Evolutionary conservation across 2,113 vertebrate genomes (phyloP), one percentile per base, ranked within the genome.

Genomic region (Climacteris rufus): DNA sequence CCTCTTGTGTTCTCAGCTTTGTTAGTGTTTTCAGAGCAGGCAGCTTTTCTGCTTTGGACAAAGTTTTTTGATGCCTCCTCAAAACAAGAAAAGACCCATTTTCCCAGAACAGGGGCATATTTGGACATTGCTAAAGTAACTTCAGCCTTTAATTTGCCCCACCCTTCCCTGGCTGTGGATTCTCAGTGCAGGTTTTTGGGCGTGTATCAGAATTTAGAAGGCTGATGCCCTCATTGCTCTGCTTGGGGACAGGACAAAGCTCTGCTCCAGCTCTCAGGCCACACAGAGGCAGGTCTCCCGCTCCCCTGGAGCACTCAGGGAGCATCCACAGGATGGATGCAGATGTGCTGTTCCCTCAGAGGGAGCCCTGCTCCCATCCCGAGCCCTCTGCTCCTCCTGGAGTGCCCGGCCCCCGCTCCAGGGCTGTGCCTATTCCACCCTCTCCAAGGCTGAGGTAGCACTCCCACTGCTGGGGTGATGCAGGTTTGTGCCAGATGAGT

Each of bases 401-500:
- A 81, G 54, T 0, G 0, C 21, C 30, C 22, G 53, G 44, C n/a
- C 10, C 25, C 30, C 2, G 0, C 20, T 30, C 30, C 21, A 21
- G 17, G 88, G 39, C 83, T 64, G 66, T n/a, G 6, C 53, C 37
- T n/a, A 4, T 40, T 61, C 45, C 95, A 37, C 60, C 35, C 20
- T 87, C 35, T 40, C 66, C 52, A 14, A 37, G 79, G 95, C 30
- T 53, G 94, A 68, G 18, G 66, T 76, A 88, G 83, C 79, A 42
- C 60, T 71, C 72, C 78, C 49, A 50, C 90, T 97, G 94, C 83
- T 94, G 95, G 96, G 94, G 91, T 94, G 95, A 95, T 77, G 93
- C 89, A 75, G 68, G 22, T 28, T 86, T 61, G 92, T 87, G 68
- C 69, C 88, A 42, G 56, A 39, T n/a, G 31, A 74, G n/a, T 61